Evolutionary conservation across 2,113 vertebrate genomes (phyloP).

Genomic region (Neodon shergylaensis): DNA sequence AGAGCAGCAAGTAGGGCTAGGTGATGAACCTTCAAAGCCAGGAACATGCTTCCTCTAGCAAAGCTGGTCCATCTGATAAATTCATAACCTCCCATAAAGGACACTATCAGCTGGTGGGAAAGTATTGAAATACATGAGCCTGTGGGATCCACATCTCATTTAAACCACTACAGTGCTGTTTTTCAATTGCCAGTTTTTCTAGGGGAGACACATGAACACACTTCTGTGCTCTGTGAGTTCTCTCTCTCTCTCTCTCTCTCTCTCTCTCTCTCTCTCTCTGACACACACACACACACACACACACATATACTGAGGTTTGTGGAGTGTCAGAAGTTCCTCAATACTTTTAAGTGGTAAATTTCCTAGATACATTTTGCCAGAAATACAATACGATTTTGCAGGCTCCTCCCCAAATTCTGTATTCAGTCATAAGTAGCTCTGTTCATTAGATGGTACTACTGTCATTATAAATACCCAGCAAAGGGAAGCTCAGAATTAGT

Average conservation of each 20-base stretch:
- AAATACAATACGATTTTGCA: neutral
- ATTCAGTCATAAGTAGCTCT: neutral
- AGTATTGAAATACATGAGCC: neutral
- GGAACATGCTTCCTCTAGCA: neutral
- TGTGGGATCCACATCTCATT: neutral
- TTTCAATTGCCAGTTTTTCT: neutral
- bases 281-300: no score
- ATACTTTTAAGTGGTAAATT: neutral
- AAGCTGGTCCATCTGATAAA: neutral
- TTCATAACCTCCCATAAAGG: neutral
- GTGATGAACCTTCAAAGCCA: neutral
- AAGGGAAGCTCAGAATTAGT: neutral
- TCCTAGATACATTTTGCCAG: neutral
- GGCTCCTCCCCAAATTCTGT: neutral
- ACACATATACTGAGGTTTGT: rapidly evolving
- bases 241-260: neutral
- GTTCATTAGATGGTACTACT: neutral
- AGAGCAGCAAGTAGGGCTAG: neutral
- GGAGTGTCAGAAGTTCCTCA: neutral
- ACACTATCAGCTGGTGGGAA: neutral
- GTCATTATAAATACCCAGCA: neutral
- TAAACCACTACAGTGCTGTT: neutral
- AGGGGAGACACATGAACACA: neutral
- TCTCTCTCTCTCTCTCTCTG: no score
- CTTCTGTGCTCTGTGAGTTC: neutral